These are phyloP conservation scores for Microdon myrmicae DNA, from an alignment of 2,888 invertebrate genomes.

Conservation along the genomic window DNA sequence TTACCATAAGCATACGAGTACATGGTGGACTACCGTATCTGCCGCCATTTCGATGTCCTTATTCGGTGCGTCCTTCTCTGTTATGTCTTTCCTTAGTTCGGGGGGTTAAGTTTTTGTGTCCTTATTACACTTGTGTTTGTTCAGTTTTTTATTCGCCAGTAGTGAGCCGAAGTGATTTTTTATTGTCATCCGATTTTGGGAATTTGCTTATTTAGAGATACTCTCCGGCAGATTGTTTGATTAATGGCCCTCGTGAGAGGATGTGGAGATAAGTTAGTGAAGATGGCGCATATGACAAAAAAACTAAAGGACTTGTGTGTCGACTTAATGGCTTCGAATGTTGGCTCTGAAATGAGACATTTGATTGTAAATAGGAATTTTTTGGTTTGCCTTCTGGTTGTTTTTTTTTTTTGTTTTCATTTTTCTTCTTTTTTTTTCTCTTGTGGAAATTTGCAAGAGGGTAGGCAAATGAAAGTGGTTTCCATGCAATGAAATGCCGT, in stretches of 20 bases:
- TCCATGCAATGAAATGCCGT: neutral
- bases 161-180: slow-evolving; percentile 46
- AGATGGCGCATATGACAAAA: slow-evolving; percentile 24
- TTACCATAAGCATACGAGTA: too few species aligned
- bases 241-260: slow-evolving; percentile 45
- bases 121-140: too few species aligned
- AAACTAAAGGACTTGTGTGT: slow-evolving; percentile 25
- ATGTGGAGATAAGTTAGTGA: slow-evolving; percentile 21
- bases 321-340: slow-evolving; percentile 45
- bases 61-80: slow-evolving; percentile 4
- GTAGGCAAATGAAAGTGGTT: slow-evolving; percentile 8
- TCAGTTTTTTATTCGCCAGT: slow-evolving; percentile 39
- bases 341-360: slow-evolving; percentile 45
- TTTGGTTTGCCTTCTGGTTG: too few species aligned
- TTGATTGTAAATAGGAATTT: slow-evolving; percentile 39
- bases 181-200: slow-evolving; percentile 50
- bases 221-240: slow-evolving; percentile 51
- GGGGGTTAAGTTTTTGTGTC: too few species aligned
- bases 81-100: slow-evolving; percentile 7
- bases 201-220: slow-evolving; percentile 52
- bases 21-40: slow-evolving; percentile 7
- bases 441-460: slow-evolving; percentile 10
- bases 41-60: slow-evolving; percentile 40
- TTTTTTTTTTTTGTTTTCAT: too few species aligned
- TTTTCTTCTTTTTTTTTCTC: slow-evolving; percentile 7